These are phyloP conservation scores for Phalacrocorax brasilianus DNA, from an alignment of 2,113 vertebrate genomes.

Conservation along the genomic window DNA sequence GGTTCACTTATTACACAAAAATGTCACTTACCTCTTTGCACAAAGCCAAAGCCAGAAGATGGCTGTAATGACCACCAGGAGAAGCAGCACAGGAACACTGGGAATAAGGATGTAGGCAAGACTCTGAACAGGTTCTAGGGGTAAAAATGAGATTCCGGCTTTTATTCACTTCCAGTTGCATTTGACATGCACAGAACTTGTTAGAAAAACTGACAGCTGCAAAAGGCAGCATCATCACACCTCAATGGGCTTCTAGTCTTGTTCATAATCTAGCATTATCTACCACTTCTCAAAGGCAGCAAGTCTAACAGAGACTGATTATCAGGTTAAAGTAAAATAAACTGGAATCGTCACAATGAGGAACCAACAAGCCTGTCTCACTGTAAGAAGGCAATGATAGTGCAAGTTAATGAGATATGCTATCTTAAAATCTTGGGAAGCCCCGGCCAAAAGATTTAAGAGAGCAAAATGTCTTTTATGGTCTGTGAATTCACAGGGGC, in stretches of 20 bases:
- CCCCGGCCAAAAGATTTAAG: background rate
- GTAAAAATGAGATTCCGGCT: background rate
- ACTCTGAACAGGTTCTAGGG: constrained; percentile 69
- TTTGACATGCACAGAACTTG: background rate
- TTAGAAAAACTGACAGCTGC: background rate
- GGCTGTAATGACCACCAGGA: constrained; percentile 74
- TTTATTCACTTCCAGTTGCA: background rate
- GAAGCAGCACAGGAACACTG: constrained; percentile 78
- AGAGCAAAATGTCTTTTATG: background rate
- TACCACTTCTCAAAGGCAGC: background rate
- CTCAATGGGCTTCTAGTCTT: background rate
- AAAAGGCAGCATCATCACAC: background rate
- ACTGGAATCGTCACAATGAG: background rate
- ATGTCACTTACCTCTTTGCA: constrained; percentile 77
- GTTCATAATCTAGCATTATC: background rate
- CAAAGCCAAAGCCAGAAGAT: constrained; percentile 82
- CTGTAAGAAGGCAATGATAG: background rate
- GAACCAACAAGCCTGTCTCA: background rate
- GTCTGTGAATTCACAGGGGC: background rate
- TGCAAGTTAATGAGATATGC: background rate
- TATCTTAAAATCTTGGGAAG: background rate
- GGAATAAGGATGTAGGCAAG: constrained; percentile 85
- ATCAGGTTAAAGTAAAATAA: background rate
- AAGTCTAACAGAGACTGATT: background rate
- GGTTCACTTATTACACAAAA: background rate